These are phyloP conservation scores for Eriosoma lanigerum DNA, from an alignment of 1,140 invertebrate species.

Conservation along the genomic window DNA sequence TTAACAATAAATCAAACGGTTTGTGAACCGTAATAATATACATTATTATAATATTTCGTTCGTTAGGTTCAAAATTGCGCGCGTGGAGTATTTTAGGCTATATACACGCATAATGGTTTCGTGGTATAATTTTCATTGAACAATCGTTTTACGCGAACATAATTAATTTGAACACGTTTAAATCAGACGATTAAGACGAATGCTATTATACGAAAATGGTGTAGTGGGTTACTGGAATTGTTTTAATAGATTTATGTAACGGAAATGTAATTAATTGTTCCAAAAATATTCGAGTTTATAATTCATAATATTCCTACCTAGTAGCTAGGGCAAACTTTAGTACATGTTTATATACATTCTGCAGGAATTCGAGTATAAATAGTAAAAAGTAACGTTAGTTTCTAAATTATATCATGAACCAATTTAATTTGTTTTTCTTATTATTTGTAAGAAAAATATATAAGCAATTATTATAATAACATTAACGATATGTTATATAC, in stretches of 20 bases:
- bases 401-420: too few species aligned
- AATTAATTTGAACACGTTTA: background rate
- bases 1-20: constrained; percentile 14
- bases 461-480: too few species aligned
- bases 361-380: too few species aligned
- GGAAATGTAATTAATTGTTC: constrained; percentile 17
- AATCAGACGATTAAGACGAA: background rate
- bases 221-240: background rate
- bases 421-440: too few species aligned
- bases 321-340: background rate
- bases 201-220: background rate
- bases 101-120: background rate
- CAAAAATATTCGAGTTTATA: constrained; percentile 16
- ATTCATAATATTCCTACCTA: too few species aligned
- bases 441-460: too few species aligned
- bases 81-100: too few species aligned
- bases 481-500: too few species aligned
- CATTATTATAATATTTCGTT: too few species aligned
- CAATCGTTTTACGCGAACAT: constrained; percentile 3
- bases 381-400: too few species aligned
- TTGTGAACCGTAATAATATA: too few species aligned
- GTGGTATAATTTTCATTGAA: background rate
- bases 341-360: too few species aligned
- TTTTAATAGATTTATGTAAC: constrained; percentile 7
- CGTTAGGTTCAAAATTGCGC: background rate